Percentiles rank a stretch among this genome's conserved stretches.
Evolutionary conservation across 2,113 vertebrate species (phyloP).

Genomic region (Colius striatus): DNA sequence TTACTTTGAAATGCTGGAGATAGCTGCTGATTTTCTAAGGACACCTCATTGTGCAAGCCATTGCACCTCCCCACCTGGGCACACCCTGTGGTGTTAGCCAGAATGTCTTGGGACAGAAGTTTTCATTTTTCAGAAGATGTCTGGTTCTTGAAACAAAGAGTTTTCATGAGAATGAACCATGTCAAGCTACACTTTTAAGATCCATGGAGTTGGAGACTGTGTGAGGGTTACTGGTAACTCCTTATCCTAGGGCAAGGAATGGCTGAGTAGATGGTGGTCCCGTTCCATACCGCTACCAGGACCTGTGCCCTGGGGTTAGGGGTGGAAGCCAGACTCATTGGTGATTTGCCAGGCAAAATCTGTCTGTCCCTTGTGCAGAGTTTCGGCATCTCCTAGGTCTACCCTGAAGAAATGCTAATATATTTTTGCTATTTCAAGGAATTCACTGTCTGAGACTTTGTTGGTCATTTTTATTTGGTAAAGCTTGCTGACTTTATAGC

Average conservation of each 20-base stretch:
- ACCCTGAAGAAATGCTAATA: background rate
- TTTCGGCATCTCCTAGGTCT: background rate
- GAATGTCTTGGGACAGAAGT: background rate
- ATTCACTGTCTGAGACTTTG: background rate
- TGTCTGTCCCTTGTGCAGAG: background rate
- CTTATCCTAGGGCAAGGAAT: background rate
- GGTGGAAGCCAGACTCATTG: background rate
- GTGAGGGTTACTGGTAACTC: fast-evolving
- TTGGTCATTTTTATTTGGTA: background rate
- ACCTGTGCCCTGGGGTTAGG: background rate
- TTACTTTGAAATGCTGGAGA: background rate
- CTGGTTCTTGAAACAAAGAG: background rate
- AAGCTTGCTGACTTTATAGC: background rate
- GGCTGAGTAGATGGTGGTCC: background rate
- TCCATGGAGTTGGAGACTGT: background rate
- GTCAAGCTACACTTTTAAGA: background rate
- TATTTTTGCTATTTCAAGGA: background rate
- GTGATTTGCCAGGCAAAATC: background rate
- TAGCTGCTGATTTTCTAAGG: background rate
- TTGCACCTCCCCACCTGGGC: background rate
- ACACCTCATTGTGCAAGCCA: background rate
- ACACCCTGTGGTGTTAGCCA: background rate
- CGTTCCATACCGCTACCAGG: background rate
- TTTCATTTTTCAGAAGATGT: background rate
- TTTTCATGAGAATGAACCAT: background rate